Conservation (phyloP, 1,140 invertebrate genomes). For the Zaprionus camerounensis region DNA sequence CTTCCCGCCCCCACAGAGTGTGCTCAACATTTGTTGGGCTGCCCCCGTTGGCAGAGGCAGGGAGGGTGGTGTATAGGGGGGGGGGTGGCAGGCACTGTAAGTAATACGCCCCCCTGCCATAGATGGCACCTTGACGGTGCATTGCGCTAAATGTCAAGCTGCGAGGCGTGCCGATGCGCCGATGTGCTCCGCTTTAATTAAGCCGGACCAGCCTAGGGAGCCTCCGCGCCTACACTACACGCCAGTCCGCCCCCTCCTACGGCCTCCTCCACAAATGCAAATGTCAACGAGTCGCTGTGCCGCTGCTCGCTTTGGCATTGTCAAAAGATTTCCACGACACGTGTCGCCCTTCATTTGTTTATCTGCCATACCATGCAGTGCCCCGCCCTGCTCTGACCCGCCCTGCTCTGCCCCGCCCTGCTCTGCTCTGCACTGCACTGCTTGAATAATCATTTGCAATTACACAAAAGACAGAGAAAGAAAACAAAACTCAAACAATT, state of each 20-base stretch:
- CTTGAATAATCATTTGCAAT: conserved; percentile 25
- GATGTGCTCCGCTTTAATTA: conserved; percentile 72
- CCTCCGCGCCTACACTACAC: conserved; percentile 25
- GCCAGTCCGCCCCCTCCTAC: not conserved
- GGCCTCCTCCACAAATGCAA: conserved; percentile 48
- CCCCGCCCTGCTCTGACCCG: not conserved
- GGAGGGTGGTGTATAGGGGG: not conserved
- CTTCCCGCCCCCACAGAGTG: conserved; percentile 50
- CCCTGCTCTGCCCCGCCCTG: not conserved
- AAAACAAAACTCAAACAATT: conserved; percentile 41
- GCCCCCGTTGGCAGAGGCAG: not conserved
- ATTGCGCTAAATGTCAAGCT: conserved; percentile 44
- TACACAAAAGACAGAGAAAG: not conserved
- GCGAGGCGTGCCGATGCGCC: conserved; percentile 64
- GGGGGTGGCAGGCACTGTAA: conserved; percentile 1
- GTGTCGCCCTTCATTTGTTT: conserved; percentile 42
- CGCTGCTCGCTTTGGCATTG: conserved; percentile 5
- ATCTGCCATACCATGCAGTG: conserved; percentile 5
- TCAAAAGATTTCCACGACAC: conserved; percentile 53
- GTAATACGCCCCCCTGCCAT: conserved; percentile 18
- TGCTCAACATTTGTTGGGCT: conserved; percentile 9
- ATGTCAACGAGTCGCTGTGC: conserved; percentile 50
- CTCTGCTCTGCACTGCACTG: not conserved
- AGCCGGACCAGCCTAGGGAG: conserved; percentile 31
- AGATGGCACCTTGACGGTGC: conserved; percentile 11